A percentile compares a stretch with the other conserved stretches of the same genome.
phyloP scores from a whole-genome alignment of 2,888 invertebrate species.

The Tetheella fluctuosa region DNA sequence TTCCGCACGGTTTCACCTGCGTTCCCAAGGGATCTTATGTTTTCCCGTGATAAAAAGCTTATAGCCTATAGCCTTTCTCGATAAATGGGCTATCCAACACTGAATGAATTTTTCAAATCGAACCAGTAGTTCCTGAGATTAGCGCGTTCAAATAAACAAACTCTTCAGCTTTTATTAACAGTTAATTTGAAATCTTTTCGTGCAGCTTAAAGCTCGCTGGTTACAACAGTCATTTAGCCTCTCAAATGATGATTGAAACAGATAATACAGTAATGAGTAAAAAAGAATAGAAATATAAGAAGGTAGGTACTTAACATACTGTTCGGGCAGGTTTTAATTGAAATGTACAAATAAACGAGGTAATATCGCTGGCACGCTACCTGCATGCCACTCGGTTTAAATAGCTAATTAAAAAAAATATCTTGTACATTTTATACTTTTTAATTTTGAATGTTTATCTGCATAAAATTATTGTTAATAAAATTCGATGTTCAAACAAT shows the following conservation, averaged over 20 bases:
- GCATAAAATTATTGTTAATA: not conserved
- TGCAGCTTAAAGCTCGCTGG: not conserved
- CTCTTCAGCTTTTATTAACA: not conserved
- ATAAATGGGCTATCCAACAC: no score
- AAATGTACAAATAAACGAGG: constrained; percentile 8
- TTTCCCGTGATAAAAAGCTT: no score
- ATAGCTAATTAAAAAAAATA: not conserved
- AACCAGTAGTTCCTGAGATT: no score
- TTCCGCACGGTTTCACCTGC: no score
- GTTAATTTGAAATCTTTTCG: not conserved
- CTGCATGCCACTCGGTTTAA: constrained; percentile 8
- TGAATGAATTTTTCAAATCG: no score
- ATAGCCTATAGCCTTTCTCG: no score
- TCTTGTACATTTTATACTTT: constrained; percentile 12
- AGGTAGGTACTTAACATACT: no score
- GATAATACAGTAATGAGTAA: not conserved
- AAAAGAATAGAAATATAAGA: not conserved
- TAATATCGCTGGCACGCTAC: constrained; percentile 10
- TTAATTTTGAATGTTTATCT: not conserved
- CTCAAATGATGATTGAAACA: constrained; percentile 6
- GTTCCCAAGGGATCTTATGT: no score
- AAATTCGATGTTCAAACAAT: not conserved
- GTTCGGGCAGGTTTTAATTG: constrained; percentile 6
- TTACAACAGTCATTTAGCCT: not conserved
- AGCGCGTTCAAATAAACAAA: not conserved